Conservation (phyloP, 2,797 vertebrate species). For the Rallus crepitans region DNA sequence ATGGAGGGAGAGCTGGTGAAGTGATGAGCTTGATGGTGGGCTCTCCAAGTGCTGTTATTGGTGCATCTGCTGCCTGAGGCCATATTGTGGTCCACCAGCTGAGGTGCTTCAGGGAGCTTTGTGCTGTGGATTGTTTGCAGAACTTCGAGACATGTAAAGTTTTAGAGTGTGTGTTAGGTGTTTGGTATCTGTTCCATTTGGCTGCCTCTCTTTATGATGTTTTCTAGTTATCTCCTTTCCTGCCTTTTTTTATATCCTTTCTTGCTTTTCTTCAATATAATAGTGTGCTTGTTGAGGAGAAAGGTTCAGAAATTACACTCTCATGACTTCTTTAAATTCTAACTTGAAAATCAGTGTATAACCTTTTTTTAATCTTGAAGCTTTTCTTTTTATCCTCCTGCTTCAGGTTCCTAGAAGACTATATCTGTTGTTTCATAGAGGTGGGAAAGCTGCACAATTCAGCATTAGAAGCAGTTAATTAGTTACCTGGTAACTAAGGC, state of each 20-base stretch:
- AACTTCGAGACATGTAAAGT: neutral
- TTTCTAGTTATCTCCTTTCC: neutral
- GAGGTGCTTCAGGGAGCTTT: neutral
- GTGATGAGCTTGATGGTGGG: rapidly evolving
- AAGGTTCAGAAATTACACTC: neutral
- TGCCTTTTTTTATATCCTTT: neutral
- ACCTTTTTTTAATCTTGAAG: neutral
- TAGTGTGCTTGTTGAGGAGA: neutral
- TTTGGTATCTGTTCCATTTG: neutral
- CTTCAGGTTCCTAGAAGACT: neutral
- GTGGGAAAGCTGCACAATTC: neutral
- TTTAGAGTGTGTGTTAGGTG: neutral
- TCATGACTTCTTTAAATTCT: neutral
- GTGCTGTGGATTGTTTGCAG: neutral
- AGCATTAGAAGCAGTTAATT: neutral
- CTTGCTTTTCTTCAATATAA: neutral
- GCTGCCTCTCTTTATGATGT: neutral
- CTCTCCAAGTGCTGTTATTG: neutral
- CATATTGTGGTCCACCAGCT: neutral
- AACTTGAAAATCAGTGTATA: neutral
- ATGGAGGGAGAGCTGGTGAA: neutral
- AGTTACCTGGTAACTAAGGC: neutral
- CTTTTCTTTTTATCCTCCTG: neutral
- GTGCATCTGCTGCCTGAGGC: neutral
- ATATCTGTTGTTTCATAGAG: neutral